phyloP scores from a whole-genome alignment of 2,888 invertebrate species.

The Leistus spinibarbis region DNA sequence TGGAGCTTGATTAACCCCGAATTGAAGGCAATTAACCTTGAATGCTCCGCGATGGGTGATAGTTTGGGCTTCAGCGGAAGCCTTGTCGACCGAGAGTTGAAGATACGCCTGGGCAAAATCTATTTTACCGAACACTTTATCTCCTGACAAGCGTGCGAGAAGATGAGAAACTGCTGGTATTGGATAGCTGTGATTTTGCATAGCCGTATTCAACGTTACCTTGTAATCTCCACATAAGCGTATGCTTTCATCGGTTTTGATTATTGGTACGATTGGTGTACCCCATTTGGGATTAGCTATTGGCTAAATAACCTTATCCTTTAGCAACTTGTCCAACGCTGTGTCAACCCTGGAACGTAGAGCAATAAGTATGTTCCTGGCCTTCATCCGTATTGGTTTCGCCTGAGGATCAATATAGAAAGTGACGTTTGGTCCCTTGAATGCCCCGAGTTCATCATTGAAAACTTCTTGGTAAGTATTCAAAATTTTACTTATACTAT shows the following conservation, averaged over 20 bases:
- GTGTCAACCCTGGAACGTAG: conserved; percentile 42
- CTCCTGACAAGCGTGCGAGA: conserved; percentile 41
- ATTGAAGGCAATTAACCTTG: neutral
- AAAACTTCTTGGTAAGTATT: too few species aligned
- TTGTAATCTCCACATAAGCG: conserved; percentile 50
- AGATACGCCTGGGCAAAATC: conserved; percentile 48
- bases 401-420: too few species aligned
- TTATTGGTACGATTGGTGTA: conserved; percentile 49
- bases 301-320: conserved; percentile 5
- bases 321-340: conserved; percentile 43
- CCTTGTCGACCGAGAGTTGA: conserved; percentile 45
- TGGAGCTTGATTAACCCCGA: conserved; percentile 35
- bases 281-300: conserved; percentile 45
- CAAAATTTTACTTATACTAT: too few species aligned
- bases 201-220: conserved; percentile 45
- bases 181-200: conserved; percentile 41
- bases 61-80: conserved; percentile 44
- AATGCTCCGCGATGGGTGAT: conserved; percentile 46
- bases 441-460: too few species aligned
- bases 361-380: conserved; percentile 45
- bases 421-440: too few species aligned
- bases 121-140: conserved; percentile 42
- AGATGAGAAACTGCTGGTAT: conserved; percentile 44
- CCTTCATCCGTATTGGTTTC: conserved; percentile 44
- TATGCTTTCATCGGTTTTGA: conserved; percentile 47